These are phyloP conservation scores for Enteromius afrohamiltoni DNA, from an alignment of 2,797 vertebrate species.

Conservation along the genomic window DNA sequence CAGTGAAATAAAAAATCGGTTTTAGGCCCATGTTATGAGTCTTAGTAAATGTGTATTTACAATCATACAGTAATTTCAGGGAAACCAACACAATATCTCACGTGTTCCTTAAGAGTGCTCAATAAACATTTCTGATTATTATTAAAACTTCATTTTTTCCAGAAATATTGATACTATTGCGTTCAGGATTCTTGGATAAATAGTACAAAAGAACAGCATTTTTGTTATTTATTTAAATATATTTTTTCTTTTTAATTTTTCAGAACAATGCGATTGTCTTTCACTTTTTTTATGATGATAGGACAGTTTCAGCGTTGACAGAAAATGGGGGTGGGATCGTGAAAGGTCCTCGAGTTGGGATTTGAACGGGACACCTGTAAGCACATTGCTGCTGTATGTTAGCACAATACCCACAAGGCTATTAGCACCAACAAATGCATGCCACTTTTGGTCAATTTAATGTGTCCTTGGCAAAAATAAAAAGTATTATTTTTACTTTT, in stretches of 20 bases:
- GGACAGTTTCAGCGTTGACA: not conserved
- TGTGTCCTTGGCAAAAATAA: not conserved
- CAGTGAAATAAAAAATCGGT: too few relatives aligned
- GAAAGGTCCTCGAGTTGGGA: not conserved
- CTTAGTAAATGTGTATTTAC: too few relatives aligned
- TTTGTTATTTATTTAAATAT: not conserved
- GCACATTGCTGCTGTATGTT: not conserved
- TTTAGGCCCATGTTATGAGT: too few relatives aligned
- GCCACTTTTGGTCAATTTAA: not conserved
- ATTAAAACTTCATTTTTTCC: not conserved
- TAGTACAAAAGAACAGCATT: not conserved
- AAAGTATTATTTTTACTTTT: not conserved
- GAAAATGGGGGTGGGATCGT: not conserved
- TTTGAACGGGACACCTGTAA: not conserved
- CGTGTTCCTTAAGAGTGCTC: too few relatives aligned
- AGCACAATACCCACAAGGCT: not conserved
- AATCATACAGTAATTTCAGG: too few relatives aligned
- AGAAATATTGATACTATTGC: not conserved
- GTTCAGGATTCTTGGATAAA: not conserved
- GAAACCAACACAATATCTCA: too few relatives aligned
- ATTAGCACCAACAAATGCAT: not conserved
- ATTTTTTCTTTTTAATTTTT: not conserved
- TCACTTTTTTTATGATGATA: not conserved
- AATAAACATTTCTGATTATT: not conserved
- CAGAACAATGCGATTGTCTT: not conserved